Base-by-base conservation (phyloP, 2,888 invertebrate genomes). In the Thecocarcelia acutangulata region DNA sequence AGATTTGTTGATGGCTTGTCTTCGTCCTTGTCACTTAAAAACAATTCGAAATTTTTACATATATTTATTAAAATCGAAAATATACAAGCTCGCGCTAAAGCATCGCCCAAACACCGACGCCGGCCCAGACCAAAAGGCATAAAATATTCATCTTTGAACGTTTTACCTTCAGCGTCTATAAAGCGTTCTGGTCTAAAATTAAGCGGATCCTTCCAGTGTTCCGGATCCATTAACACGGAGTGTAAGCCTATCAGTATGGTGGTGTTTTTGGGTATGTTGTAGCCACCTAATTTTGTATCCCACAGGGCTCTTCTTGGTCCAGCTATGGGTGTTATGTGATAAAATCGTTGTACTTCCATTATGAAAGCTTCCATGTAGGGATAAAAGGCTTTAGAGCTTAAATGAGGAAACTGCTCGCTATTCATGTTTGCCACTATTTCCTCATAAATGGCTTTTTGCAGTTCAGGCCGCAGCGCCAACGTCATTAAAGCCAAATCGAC, bases 171-270 rank as follows among this genome's bases (percentile, higher is more conserved):
- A 0, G 86, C 83, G 84, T 91, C 88, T 8, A 95, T 86, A 86
- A 94, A 94, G 83, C 95, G 91, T 86, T 94, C 94, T 0, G 95
- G 95, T 3, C 92, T 90, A 86, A 94, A 95, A 2, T 85, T 88
- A 28, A 93, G 90, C 0, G 95, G 94, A 84, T 94, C 93, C 0
- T 90, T 90, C 93, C 93, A 95, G 76, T 92, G 90, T 0, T 91
- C 86, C 28, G 91, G 88, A 85, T 94, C 93, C 88, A 92, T 92
- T 84, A 93, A 92, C 5, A 94, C 91, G 1, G 93, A 92, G 84
- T 92, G 90, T 17, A 93, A 42, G 63, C 92, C 92, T 0, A 93
- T 90, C 9, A 93, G 86, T 13, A 93, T 85, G 0, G 92, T 91
- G 0, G 93, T 87, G 73, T 93, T 91, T 86, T 92, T 92, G 0